These are phyloP conservation scores for Gouania willdenowi DNA, from an alignment of 2,797 vertebrate species.

Conservation along the genomic window DNA sequence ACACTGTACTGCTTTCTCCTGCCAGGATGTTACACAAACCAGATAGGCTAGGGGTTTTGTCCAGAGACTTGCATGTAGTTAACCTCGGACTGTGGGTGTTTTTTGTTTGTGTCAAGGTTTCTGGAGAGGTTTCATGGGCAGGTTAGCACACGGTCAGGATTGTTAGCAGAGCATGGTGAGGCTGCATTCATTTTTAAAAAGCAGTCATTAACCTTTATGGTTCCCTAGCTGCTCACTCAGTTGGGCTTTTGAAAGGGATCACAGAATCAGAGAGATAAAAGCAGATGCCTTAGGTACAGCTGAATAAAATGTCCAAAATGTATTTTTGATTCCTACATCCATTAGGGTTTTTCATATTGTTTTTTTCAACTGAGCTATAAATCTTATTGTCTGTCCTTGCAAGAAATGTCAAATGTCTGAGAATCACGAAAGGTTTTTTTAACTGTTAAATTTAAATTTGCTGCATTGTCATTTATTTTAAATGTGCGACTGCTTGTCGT, in stretches of 20 bases:
- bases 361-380: no score
- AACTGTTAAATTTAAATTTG: slow-evolving; percentile 20
- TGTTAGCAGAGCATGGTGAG: slow-evolving; percentile 11
- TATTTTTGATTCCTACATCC: no score
- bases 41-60: slow-evolving; percentile 30
- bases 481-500: slow-evolving; percentile 9
- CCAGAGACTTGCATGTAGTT: slow-evolving; percentile 45
- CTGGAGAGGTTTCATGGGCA: slow-evolving; percentile 17
- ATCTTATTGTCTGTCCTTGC: no score
- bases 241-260: slow-evolving; percentile 18
- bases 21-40: slow-evolving; percentile 46
- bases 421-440: no score
- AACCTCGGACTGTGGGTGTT: slow-evolving; percentile 42
- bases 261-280: no score
- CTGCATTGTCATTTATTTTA: slow-evolving; percentile 29
- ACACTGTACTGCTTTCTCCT: slow-evolving; percentile 14
- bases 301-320: no score
- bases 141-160: slow-evolving; percentile 25
- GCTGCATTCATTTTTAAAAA: slow-evolving; percentile 26
- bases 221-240: slow-evolving; percentile 16
- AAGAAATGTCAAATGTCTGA: no score
- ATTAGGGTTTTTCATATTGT: no score
- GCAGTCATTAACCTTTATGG: slow-evolving; percentile 41
- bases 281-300: no score
- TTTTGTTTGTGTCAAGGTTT: slow-evolving; percentile 30